Percentiles rank a stretch among this genome's conserved stretches.
phyloP scores from a whole-genome alignment of 1,140 invertebrate genomes.

The Tribolium madens region DNA sequence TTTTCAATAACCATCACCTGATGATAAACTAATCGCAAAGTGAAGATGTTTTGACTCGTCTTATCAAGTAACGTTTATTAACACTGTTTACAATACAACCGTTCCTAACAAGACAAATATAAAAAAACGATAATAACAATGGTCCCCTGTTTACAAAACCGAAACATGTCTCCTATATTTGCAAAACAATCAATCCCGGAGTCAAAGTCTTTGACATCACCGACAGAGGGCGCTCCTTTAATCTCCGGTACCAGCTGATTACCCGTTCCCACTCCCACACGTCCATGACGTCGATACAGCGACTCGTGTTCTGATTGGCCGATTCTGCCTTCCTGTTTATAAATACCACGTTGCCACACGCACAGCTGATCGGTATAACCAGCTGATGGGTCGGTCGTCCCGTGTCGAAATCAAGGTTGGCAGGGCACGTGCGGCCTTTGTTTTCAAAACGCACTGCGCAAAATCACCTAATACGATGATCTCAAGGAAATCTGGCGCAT shows the following conservation, averaged over 20 bases:
- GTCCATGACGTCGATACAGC: conserved; percentile 34
- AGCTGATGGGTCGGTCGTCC: conserved; percentile 39
- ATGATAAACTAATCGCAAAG: not conserved
- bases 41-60: not conserved
- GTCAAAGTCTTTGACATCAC: not conserved
- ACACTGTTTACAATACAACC: not conserved
- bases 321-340: conserved; percentile 37
- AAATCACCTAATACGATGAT: conserved; percentile 1
- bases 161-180: not conserved
- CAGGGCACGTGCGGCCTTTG: conserved; percentile 14
- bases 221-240: not conserved
- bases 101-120: not conserved
- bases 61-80: not conserved
- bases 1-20: not conserved
- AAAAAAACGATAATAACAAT: not conserved
- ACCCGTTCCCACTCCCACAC: not conserved
- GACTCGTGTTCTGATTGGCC: conserved; percentile 4
- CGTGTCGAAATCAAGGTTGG: conserved; percentile 40
- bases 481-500: conserved; percentile 26
- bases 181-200: not conserved
- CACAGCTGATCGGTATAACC: conserved; percentile 41
- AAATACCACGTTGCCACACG: conserved; percentile 43
- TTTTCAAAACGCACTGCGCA: conserved; percentile 37
- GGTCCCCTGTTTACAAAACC: conserved; percentile 12
- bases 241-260: conserved; percentile 19